Evolutionary conservation across 53 echinoderm and acorn worm species (phyloP).

Genomic region (Temnopleurus reevesii): DNA sequence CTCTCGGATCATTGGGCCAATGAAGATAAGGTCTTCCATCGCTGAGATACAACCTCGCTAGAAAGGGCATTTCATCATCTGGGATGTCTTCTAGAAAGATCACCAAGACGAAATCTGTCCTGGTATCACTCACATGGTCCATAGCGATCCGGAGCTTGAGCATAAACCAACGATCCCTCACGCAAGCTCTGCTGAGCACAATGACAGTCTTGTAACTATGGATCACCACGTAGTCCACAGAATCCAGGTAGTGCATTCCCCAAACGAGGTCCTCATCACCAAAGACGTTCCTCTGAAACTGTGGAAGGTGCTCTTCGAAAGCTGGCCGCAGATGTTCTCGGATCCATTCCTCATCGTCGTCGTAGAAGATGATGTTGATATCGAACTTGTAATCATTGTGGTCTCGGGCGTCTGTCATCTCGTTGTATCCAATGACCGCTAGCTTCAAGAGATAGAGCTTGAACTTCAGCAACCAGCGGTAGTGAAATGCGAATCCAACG

Average conservation of each 20-base stretch:
- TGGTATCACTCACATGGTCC: constrained; percentile 7
- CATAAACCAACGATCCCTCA: constrained; percentile 11
- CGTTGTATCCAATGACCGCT: neutral
- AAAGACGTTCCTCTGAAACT: neutral
- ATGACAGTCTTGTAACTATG: neutral
- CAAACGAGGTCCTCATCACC: neutral
- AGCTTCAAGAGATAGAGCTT: constrained; percentile 23
- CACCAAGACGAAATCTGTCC: neutral
- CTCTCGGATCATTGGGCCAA: neutral
- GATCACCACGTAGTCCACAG: neutral
- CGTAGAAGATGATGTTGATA: neutral
- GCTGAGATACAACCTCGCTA: constrained; percentile 20
- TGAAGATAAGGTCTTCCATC: constrained; percentile 15
- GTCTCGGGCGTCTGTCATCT: neutral
- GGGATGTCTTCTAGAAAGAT: constrained; percentile 10
- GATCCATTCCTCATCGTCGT: neutral
- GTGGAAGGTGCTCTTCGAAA: neutral
- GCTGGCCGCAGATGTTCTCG: neutral
- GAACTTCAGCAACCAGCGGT: neutral
- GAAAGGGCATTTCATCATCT: neutral
- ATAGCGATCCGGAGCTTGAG: constrained; percentile 10
- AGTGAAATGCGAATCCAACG: neutral
- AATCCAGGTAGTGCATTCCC: constrained; percentile 17
- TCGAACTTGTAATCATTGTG: neutral
- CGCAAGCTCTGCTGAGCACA: constrained; percentile 8